phyloP scores from a whole-genome alignment of 2,797 vertebrate species.

The Cyclura pinguis region DNA sequence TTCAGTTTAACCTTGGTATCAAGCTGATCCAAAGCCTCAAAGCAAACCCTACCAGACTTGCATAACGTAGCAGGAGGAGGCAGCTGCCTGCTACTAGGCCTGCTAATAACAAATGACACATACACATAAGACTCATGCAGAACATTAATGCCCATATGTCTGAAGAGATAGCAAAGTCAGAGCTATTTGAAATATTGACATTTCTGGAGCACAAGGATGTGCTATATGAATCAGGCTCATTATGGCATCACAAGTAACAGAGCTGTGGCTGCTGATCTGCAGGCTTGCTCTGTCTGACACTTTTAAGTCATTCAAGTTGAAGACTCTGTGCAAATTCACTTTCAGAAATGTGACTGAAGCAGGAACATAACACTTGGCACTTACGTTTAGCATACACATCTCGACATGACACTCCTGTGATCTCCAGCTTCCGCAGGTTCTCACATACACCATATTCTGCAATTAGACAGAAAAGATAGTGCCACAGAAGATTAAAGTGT shows the following conservation, averaged over 20 bases:
- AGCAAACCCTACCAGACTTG: neutral
- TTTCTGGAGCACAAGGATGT: constrained; percentile 9
- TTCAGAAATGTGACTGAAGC: neutral
- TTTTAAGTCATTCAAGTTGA: fast-evolving
- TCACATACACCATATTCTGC: constrained; percentile 95
- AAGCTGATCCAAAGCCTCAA: neutral
- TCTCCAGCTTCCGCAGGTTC: constrained; percentile 91
- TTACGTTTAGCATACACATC: constrained; percentile 97
- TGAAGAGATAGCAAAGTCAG: neutral
- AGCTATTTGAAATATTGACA: neutral
- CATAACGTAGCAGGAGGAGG: neutral
- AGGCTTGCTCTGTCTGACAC: neutral
- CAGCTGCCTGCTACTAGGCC: neutral
- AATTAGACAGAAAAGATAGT: constrained; percentile 46
- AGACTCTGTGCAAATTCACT: neutral
- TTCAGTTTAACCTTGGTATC: neutral
- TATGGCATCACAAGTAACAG: constrained; percentile 6
- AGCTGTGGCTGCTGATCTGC: neutral
- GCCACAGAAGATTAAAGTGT: neutral
- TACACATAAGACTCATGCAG: neutral
- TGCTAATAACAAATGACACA: neutral
- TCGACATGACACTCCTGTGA: constrained; percentile 88
- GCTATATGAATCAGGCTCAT: neutral
- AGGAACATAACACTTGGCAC: constrained; percentile 62
- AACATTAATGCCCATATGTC: neutral